Base-by-base conservation (phyloP, 1,140 invertebrate genomes). In the Orchestia grillus region DNA sequence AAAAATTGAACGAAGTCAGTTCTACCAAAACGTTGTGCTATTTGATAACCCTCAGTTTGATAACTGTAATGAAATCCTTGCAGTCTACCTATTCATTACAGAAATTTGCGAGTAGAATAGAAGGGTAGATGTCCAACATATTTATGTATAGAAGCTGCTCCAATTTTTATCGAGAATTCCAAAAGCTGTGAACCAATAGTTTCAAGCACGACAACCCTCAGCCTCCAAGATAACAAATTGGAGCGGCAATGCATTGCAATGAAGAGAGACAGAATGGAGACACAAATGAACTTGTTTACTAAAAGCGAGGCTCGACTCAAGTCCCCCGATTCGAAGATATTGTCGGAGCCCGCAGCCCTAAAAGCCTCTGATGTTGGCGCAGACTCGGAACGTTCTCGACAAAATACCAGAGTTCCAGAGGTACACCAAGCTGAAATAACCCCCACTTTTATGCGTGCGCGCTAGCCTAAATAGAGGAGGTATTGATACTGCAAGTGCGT, bases 261-360 rank as follows among this genome's bases (percentile, higher is more conserved):
- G 62, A 77, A 77, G 62, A 77, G 62, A 77, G 62, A 77, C 62
- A 77, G 28, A 77, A 36, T 77, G 28, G 62, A 77, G 62, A 77
- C 62, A 77, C 62, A 77, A 77, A 77, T 77, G 62, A 77, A 77
- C 62, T 77, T 77, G 62, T 77, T 77, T 77, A 77, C 62, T 77
- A 77, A 77, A 77, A 77, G 62, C 11, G 62, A 77, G 36, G 62
- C 62, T 77, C 62, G 62, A 77, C 62, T 77, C 62, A 77, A 77
- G 62, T 77, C 62, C 62, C 62, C 28, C 62, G 62, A 77, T 77
- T 77, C 62, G 62, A 77, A 77, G 62, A 77, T 77, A 77, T 36
- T 23, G 62, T 36, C 62, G 11, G 11, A 77, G 62, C 15, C 62
- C 62, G 62, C 62, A 77, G 62, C 36, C 62, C 28, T 15, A 77